These are phyloP conservation scores for Arbacia lixula DNA, from an alignment of 53 echinoderm and acorn worm genomes.

Conservation along the genomic window DNA sequence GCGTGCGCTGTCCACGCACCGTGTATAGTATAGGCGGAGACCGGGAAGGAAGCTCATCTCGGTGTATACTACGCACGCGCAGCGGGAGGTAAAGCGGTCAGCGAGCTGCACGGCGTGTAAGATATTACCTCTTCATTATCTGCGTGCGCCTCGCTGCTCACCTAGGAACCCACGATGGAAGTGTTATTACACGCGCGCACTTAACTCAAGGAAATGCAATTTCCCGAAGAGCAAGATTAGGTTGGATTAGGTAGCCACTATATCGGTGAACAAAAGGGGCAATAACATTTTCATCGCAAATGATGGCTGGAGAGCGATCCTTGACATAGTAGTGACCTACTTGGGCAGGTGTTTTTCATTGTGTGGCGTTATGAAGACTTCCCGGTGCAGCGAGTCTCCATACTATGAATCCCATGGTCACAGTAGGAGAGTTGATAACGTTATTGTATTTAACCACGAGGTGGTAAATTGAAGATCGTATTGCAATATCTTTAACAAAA, in stretches of 20 bases:
- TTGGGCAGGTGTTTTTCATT: constrained; percentile 44
- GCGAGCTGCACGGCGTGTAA: no score
- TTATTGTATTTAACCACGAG: no score
- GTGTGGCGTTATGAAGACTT: constrained; percentile 25
- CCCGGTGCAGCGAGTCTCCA: constrained; percentile 12
- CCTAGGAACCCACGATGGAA: constrained; percentile 14
- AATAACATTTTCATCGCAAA: constrained; percentile 45
- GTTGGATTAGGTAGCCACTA: constrained; percentile 19
- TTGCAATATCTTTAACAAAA: no score
- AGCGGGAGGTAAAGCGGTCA: constrained; percentile 35
- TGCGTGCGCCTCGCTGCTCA: constrained; percentile 28
- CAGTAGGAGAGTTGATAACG: no score
- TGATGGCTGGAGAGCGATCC: constrained; percentile 4
- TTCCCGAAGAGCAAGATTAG: constrained; percentile 30
- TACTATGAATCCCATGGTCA: no score
- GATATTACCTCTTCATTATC: background rate
- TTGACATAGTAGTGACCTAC: constrained; percentile 37
- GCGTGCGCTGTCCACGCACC: no score
- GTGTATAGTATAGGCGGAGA: constrained; percentile 15
- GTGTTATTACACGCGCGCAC: constrained; percentile 53
- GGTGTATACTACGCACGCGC: no score
- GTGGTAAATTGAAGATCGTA: no score
- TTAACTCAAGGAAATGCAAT: constrained; percentile 55
- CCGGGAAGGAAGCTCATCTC: no score
- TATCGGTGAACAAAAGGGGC: constrained; percentile 26